Percentiles rank a stretch among this genome's conserved stretches.
Conservation (phyloP, 2,113 vertebrate species). For the Halichoerus grypus region DNA sequence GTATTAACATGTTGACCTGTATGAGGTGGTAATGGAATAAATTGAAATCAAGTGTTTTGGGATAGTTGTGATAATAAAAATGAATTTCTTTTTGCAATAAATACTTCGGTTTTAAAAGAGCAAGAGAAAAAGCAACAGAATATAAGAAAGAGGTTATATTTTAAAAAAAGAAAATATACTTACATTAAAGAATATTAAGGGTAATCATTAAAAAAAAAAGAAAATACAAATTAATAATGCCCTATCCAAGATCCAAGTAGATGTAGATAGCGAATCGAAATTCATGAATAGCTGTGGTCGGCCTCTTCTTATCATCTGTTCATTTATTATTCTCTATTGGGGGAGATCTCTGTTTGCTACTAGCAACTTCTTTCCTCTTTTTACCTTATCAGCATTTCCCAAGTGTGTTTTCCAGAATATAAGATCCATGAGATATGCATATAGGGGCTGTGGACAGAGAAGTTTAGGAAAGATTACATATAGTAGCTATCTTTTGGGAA, state of each 20-base stretch:
- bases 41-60: background rate
- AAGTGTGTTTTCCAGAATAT: background rate
- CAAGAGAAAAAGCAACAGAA: background rate
- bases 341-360: background rate
- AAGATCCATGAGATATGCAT: background rate
- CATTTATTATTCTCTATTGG: background rate
- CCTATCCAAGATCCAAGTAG: background rate
- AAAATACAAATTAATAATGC: background rate
- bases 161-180: background rate
- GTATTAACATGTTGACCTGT: background rate
- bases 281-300: background rate
- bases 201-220: background rate
- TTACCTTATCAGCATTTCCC: background rate
- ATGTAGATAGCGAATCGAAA: background rate
- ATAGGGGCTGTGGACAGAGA: background rate
- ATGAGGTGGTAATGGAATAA: background rate
- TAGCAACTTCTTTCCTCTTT: background rate
- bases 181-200: background rate
- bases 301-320: background rate
- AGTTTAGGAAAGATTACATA: background rate
- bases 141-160: background rate
- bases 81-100: background rate
- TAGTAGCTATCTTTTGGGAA: background rate
- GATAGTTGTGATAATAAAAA: constrained; percentile 24
- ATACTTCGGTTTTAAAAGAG: background rate